phyloP scores from a whole-genome alignment of 2,888 invertebrate species.

The Odontomyia ornata region DNA sequence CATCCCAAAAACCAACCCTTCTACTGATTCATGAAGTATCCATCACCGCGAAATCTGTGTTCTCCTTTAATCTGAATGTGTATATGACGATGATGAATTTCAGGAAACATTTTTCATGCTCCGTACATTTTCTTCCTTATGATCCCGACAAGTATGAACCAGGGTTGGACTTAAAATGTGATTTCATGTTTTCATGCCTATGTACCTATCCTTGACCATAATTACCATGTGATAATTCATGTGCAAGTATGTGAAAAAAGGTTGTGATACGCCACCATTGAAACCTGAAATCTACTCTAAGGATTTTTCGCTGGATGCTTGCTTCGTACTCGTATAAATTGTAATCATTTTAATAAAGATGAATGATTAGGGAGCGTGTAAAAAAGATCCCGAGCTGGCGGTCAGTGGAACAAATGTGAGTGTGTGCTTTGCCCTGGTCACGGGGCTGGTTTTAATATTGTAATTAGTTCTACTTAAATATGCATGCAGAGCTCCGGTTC shows the following conservation, averaged over 20 bases:
- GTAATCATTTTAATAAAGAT: slow-evolving; percentile 22
- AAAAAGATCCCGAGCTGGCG: background rate
- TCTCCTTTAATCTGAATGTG: too few relatives aligned
- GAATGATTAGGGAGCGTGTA: slow-evolving; percentile 15
- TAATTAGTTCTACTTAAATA: slow-evolving; percentile 17
- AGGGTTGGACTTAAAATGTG: background rate
- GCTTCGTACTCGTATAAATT: slow-evolving; percentile 10
- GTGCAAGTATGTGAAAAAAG: slow-evolving; percentile 33
- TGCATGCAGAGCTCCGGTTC: background rate
- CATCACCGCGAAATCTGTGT: too few relatives aligned
- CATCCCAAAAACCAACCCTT: too few relatives aligned
- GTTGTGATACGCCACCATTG: slow-evolving; percentile 13
- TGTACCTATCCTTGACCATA: slow-evolving; percentile 22
- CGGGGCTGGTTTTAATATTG: slow-evolving; percentile 10
- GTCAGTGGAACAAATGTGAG: background rate
- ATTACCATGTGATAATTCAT: slow-evolving; percentile 28
- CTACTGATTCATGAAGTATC: too few relatives aligned
- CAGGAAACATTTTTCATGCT: slow-evolving; percentile 31
- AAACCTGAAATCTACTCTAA: slow-evolving; percentile 14
- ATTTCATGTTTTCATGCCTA: background rate
- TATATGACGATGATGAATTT: slow-evolving; percentile 11
- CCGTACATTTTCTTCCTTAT: background rate
- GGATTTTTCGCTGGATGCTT: background rate
- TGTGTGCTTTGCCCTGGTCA: background rate
- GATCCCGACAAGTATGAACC: background rate